Conservation (phyloP, 2,888 invertebrate species). For the Falcaria lacertinaria region DNA sequence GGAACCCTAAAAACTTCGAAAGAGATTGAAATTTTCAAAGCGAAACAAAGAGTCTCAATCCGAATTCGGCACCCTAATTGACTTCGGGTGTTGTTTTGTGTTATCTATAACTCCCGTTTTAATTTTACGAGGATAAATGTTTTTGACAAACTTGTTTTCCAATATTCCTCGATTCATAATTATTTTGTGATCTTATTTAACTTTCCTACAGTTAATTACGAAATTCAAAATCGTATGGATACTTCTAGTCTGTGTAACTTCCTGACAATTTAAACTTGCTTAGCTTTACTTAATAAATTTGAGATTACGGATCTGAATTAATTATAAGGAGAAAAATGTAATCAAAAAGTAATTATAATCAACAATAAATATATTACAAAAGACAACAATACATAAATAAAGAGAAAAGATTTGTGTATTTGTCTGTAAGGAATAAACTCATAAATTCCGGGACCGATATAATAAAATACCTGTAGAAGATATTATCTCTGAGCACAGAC, state of each 20-base stretch:
- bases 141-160: background rate
- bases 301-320: background rate
- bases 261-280: background rate
- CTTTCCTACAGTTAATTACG: background rate
- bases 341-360: too few relatives aligned
- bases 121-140: conserved; percentile 11
- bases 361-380: too few relatives aligned
- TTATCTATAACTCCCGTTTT: conserved; percentile 26
- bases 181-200: background rate
- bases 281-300: background rate
- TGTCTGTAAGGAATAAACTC: too few relatives aligned
- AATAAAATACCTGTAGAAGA: too few relatives aligned
- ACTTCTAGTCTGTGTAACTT: background rate
- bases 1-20: conserved; percentile 27
- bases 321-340: too few relatives aligned
- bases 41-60: conserved; percentile 30
- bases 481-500: too few relatives aligned
- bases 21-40: conserved; percentile 37
- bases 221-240: background rate
- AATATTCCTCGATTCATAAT: background rate
- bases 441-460: too few relatives aligned
- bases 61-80: conserved; percentile 36
- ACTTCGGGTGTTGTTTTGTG: conserved; percentile 37
- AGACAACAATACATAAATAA: too few relatives aligned
- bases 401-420: too few relatives aligned